Conservation (phyloP, 35 echinoderm and acorn worm genomes). For the Apostichopus californicus region DNA sequence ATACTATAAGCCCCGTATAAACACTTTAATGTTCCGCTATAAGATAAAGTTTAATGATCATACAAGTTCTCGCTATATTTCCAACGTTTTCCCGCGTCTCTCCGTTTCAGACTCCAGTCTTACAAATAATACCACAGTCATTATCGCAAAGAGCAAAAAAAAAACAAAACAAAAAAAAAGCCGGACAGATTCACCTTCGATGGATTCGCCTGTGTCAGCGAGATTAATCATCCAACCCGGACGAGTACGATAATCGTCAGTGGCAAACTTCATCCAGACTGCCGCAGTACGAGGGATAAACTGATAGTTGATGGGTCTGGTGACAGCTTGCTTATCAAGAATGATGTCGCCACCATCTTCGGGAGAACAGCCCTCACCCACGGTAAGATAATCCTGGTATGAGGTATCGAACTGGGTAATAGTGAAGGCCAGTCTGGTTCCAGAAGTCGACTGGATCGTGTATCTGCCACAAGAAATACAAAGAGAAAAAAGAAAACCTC, state of each 20-base stretch:
- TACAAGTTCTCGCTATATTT: no score
- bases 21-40: no score
- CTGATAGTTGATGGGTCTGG: constrained; percentile 37
- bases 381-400: constrained; percentile 11
- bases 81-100: no score
- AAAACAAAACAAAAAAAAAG: no score
- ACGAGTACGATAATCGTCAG: constrained; percentile 46
- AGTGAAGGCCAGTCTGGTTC: not conserved
- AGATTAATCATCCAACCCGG: constrained; percentile 63
- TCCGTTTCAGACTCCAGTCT: no score
- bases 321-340: constrained; percentile 54
- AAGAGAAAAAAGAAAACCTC: no score
- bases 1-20: no score
- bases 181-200: not conserved
- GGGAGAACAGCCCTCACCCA: constrained; percentile 30
- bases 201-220: constrained; percentile 32
- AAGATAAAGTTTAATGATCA: no score
- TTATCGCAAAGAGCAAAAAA: no score
- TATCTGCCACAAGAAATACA: not conserved
- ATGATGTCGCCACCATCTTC: not conserved
- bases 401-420: constrained; percentile 10
- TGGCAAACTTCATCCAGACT: constrained; percentile 65
- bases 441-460: constrained; percentile 25
- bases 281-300: constrained; percentile 55
- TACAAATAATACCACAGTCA: no score